Conservation (phyloP, 2,113 vertebrate species). For the Lamprologus callipterus region DNA sequence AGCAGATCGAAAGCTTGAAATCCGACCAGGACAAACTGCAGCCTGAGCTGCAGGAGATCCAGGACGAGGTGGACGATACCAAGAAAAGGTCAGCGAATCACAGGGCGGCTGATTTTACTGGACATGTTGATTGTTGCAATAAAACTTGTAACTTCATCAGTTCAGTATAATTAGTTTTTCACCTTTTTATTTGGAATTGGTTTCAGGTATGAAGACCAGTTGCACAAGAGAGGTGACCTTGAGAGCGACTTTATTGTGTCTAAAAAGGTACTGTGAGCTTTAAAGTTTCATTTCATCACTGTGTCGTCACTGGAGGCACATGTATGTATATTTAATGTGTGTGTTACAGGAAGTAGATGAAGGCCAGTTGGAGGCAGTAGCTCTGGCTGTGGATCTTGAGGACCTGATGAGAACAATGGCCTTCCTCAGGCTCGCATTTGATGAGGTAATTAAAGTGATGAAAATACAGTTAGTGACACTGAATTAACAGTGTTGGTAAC, state of each 20-base stretch:
- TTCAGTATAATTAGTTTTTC: not conserved
- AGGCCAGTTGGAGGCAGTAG: conserved; percentile 55
- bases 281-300: not conserved
- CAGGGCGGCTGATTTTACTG: not conserved
- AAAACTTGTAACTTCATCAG: rapidly evolving
- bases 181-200: not conserved
- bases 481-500: not conserved
- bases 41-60: conserved; percentile 36
- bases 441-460: conserved; percentile 60
- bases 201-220: conserved; percentile 67
- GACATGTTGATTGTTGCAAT: not conserved
- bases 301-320: not conserved
- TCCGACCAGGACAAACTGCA: conserved; percentile 58
- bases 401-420: conserved; percentile 63
- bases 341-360: conserved; percentile 65
- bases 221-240: conserved; percentile 41
- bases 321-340: not conserved
- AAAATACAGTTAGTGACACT: not conserved
- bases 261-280: conserved; percentile 59
- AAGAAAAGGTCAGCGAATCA: conserved; percentile 49
- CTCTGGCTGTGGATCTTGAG: conserved; percentile 64
- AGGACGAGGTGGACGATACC: conserved; percentile 52
- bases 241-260: conserved; percentile 70
- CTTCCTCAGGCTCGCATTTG: conserved; percentile 64
- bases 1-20: conserved; percentile 53